These are phyloP conservation scores for Icerya purchasi DNA, from an alignment of 2,888 invertebrate genomes.

Conservation along the genomic window DNA sequence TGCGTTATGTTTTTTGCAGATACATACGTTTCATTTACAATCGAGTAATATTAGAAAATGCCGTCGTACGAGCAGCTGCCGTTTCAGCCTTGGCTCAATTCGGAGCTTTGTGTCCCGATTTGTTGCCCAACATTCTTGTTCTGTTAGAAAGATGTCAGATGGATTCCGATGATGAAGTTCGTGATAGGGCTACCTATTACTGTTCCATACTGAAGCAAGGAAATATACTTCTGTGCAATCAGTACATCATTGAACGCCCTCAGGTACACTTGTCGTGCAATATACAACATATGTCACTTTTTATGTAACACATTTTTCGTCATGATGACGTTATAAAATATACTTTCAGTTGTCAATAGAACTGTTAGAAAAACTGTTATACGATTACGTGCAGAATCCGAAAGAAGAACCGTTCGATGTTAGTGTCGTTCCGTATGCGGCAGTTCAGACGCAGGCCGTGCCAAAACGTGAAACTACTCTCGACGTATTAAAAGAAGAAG, in stretches of 20 bases:
- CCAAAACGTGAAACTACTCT: neutral
- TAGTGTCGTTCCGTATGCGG: constrained; percentile 51
- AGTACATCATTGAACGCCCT: constrained; percentile 51
- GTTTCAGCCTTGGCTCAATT: constrained; percentile 95
- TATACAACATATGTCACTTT: too few species aligned
- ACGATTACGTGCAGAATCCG: constrained; percentile 52
- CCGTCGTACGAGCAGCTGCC: constrained; percentile 87
- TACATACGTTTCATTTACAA: constrained; percentile 71
- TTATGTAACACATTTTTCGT: too few species aligned
- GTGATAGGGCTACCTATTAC: constrained; percentile 94
- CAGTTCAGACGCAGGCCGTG: neutral
- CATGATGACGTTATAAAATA: too few species aligned
- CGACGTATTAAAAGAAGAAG: neutral
- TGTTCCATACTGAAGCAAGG: constrained; percentile 55
- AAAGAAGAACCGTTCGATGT: constrained; percentile 63
- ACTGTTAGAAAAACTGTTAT: constrained; percentile 67
- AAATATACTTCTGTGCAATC: constrained; percentile 46
- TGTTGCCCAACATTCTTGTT: constrained; percentile 64
- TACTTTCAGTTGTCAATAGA: constrained; percentile 66
- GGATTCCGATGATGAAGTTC: constrained; percentile 95
- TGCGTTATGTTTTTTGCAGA: constrained; percentile 22
- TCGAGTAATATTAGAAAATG: constrained; percentile 85
- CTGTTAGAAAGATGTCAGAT: constrained; percentile 69
- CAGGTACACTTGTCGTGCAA: constrained; percentile 31
- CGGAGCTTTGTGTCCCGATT: constrained; percentile 78